These are phyloP conservation scores for Portunus trituberculatus DNA, from an alignment of 1,140 invertebrate species.

Conservation along the genomic window DNA sequence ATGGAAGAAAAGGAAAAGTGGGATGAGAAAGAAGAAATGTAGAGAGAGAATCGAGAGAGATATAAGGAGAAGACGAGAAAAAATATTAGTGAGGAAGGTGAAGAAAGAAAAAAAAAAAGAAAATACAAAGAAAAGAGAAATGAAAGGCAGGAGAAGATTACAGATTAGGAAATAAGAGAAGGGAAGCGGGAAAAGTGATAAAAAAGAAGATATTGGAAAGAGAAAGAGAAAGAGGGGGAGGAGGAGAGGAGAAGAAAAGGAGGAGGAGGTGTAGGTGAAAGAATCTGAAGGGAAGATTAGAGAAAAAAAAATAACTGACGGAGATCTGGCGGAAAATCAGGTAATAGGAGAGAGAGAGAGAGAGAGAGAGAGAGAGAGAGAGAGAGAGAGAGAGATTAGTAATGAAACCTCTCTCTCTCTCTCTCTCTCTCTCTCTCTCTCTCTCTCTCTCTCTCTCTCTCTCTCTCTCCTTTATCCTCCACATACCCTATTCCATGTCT, in stretches of 20 bases:
- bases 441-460: too few relatives aligned
- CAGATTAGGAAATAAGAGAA: too few relatives aligned
- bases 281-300: too few relatives aligned
- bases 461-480: background rate
- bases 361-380: too few relatives aligned
- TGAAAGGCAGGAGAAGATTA: background rate
- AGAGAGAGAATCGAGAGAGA: background rate
- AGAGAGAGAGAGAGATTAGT: too few relatives aligned
- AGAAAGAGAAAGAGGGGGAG: background rate
- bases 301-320: too few relatives aligned
- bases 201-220: background rate
- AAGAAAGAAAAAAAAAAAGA: background rate
- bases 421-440: too few relatives aligned
- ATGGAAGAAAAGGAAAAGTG: background rate
- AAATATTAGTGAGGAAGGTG: background rate
- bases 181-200: background rate
- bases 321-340: too few relatives aligned
- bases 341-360: too few relatives aligned
- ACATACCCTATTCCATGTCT: background rate
- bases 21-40: background rate
- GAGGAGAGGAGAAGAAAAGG: background rate
- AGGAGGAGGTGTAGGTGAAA: background rate
- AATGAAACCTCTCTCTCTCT: background rate
- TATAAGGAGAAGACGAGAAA: background rate
- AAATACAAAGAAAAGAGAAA: background rate